phyloP scores from a whole-genome alignment of 1,140 invertebrate genomes.

The Rhagoletis zephyria region DNA sequence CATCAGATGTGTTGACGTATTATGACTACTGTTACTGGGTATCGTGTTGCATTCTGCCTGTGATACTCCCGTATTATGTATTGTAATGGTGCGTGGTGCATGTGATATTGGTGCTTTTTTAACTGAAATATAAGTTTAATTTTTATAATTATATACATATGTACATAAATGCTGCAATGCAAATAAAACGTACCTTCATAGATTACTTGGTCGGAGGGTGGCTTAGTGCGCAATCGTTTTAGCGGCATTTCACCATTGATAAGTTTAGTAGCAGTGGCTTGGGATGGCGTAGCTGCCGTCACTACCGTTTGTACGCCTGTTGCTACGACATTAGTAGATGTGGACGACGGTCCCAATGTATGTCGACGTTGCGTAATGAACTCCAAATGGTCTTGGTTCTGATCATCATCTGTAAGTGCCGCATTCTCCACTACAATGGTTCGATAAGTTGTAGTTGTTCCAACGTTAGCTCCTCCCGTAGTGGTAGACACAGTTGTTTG shows the following conservation, averaged over 20 bases:
- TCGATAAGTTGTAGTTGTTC: constrained; percentile 61
- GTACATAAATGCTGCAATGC: background rate
- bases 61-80: constrained; percentile 54
- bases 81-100: constrained; percentile 56
- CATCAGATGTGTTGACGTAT: background rate
- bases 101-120: constrained; percentile 64
- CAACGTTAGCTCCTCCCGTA: constrained; percentile 57
- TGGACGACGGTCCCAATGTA: constrained; percentile 11
- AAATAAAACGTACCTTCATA: constrained; percentile 64
- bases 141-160: background rate
- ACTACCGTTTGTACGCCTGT: constrained; percentile 56
- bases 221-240: constrained; percentile 64
- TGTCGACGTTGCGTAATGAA: constrained; percentile 57
- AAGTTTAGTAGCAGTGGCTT: constrained; percentile 62
- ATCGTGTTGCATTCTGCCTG: constrained; percentile 53
- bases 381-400: constrained; percentile 57
- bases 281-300: constrained; percentile 51
- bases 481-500: constrained; percentile 60
- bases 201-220: constrained; percentile 66
- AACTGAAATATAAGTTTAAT: constrained; percentile 59
- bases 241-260: constrained; percentile 70
- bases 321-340: background rate
- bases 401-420: constrained; percentile 61
- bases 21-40: constrained; percentile 52
- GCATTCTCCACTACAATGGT: constrained; percentile 70